Conservation (phyloP, 2,888 invertebrate genomes). For the Teleiodes luculella region DNA sequence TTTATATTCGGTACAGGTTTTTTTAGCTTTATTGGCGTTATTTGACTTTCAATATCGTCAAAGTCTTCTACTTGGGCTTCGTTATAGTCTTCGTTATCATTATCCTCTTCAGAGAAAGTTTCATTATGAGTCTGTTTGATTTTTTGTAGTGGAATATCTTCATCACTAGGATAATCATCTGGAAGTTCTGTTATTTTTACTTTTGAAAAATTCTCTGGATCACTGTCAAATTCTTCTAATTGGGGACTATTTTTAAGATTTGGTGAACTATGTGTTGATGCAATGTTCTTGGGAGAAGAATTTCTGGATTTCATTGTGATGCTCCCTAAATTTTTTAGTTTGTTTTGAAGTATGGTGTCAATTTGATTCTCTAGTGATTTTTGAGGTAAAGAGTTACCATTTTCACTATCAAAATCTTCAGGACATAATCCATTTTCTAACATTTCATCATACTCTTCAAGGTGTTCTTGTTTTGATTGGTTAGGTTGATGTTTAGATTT, state of each 20-base stretch:
- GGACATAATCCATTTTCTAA: slow-evolving; percentile 22
- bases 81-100: slow-evolving; percentile 25
- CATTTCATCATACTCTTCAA: slow-evolving; percentile 17
- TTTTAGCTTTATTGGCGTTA: slow-evolving; percentile 35
- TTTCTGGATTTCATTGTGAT: slow-evolving; percentile 58
- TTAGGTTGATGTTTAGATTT: slow-evolving; percentile 40
- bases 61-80: slow-evolving; percentile 23
- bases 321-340: slow-evolving; percentile 55
- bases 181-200: slow-evolving; percentile 26
- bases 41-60: slow-evolving; percentile 42
- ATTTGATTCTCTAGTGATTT: slow-evolving; percentile 23
- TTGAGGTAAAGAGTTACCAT: not conserved
- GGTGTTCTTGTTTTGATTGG: not conserved
- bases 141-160: slow-evolving; percentile 25
- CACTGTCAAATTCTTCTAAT: slow-evolving; percentile 24
- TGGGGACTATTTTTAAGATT: slow-evolving; percentile 10
- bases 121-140: not conserved
- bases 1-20: slow-evolving; percentile 25
- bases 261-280: slow-evolving; percentile 25
- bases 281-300: slow-evolving; percentile 34
- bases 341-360: slow-evolving; percentile 40
- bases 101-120: slow-evolving; percentile 12
- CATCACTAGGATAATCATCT: slow-evolving; percentile 38
- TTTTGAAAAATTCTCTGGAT: slow-evolving; percentile 25
- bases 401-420: slow-evolving; percentile 16